phyloP scores from a whole-genome alignment of 2,797 vertebrate species.

The Argya squamiceps region DNA sequence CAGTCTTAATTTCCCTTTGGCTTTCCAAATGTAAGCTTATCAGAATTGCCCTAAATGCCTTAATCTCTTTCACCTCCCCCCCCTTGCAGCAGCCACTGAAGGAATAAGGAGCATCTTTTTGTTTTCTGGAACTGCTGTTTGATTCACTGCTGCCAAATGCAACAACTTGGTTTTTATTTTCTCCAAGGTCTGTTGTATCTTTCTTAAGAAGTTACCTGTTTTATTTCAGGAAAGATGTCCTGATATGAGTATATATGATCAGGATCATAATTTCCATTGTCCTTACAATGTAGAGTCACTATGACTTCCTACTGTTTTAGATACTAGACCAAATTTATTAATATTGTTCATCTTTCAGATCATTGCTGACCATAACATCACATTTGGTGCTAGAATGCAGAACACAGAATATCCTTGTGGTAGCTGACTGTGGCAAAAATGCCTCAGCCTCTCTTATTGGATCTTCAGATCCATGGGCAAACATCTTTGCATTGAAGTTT shows the following conservation, averaged over 20 bases:
- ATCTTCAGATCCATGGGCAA: neutral
- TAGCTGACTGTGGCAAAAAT: neutral
- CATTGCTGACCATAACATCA: neutral
- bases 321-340: neutral
- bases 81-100: neutral
- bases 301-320: neutral
- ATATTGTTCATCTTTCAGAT: neutral
- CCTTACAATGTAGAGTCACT: neutral
- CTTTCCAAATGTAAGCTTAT: slow-evolving; percentile 10
- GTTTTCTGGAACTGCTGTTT: neutral
- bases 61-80: neutral
- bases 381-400: neutral
- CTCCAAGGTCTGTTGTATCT: neutral
- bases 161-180: neutral
- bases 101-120: neutral
- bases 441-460: neutral
- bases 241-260: neutral
- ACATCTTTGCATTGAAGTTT: neutral
- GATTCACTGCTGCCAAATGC: neutral
- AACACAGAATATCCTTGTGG: neutral
- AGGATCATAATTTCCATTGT: neutral
- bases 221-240: neutral
- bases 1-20: slow-evolving; percentile 5
- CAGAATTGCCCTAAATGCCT: neutral
- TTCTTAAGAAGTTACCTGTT: neutral